Evolutionary conservation across 2,888 invertebrate species (phyloP), one percentile per base, ranked within the genome.

Genomic region (Leucophenga montana): DNA sequence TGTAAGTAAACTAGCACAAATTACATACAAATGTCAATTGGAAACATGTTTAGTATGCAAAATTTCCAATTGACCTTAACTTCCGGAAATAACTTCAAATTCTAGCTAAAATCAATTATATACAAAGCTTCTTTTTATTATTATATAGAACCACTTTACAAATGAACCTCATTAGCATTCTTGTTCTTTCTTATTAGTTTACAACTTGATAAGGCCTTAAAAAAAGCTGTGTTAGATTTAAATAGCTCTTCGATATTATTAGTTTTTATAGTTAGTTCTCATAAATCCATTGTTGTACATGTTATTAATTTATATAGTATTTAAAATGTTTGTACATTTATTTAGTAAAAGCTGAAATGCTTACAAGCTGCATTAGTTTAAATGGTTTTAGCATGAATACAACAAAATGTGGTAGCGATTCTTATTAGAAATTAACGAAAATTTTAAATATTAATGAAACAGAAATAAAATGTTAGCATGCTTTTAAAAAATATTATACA

Each of bases 151-250:
- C 3, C 8, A 39, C 8, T 8, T 8, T 11, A 11, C 8, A 39
- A 39, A 39, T 18, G 78, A 79, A 77, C 78, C 83, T 83, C 83
- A 83, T 83, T 84, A 83, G 84, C 83, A 84, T 83, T 82, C 82
- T 75, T 73, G 77, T 74, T 69, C 71, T 74, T 74, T 73, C 59
- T 64, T 62, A 71, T 71, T 66, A 54, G 62, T 65, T 69, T 65
- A 69, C 72, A 71, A 50, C 50, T 65, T 33, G 46, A 22, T 27
- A 1, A 48, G 48, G 48, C 48, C 71, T 69, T 62, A 69, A 68
- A n/a, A n/a, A n/a, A n/a, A 64, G 59, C 31, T 66, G 59, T 39
- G 44, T 18, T 62, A 56, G 66, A 18, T 3, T 70, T 68, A 56
- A 48, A 50, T 57, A 56, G 13, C 27, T 18, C 9, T 18, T 20